These are phyloP conservation scores for Philaenus spumarius DNA, from an alignment of 1,140 invertebrate genomes.

Conservation along the genomic window DNA sequence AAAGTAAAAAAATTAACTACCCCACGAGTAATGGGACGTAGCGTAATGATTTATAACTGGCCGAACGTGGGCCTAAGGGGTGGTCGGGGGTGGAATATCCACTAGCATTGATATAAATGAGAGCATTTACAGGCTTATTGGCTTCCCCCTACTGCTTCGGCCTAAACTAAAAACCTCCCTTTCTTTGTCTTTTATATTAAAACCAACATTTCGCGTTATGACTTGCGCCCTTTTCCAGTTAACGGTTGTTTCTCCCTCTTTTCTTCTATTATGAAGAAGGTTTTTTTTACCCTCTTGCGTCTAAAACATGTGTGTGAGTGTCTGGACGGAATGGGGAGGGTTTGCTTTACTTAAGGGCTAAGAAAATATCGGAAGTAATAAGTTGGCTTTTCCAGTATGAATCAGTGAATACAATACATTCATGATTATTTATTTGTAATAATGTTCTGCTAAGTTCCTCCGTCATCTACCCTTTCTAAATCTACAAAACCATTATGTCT, in stretches of 20 bases:
- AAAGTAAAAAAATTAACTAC: background rate
- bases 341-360: too few relatives aligned
- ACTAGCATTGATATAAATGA: conserved; percentile 9
- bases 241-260: background rate
- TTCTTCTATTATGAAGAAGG: background rate
- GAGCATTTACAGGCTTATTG: conserved; percentile 11
- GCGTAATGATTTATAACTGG: background rate
- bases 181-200: conserved; percentile 6
- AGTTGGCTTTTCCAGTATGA: too few relatives aligned
- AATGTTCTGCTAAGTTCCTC: too few relatives aligned
- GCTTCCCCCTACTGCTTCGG: background rate
- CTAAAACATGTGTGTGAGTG: background rate
- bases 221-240: background rate
- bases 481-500: too few relatives aligned
- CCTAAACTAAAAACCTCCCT: background rate
- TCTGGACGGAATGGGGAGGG: too few relatives aligned
- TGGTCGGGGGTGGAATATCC: background rate
- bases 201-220: conserved; percentile 4
- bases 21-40: background rate
- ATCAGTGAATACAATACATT: too few relatives aligned
- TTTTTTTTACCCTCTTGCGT: background rate
- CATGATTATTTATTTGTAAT: too few relatives aligned
- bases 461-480: too few relatives aligned
- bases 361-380: too few relatives aligned
- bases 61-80: background rate